Percentiles rank a stretch among this genome's conserved stretches.
Evolutionary conservation across 2,888 invertebrate genomes (phyloP).

Genomic region (Fragum fragum): DNA sequence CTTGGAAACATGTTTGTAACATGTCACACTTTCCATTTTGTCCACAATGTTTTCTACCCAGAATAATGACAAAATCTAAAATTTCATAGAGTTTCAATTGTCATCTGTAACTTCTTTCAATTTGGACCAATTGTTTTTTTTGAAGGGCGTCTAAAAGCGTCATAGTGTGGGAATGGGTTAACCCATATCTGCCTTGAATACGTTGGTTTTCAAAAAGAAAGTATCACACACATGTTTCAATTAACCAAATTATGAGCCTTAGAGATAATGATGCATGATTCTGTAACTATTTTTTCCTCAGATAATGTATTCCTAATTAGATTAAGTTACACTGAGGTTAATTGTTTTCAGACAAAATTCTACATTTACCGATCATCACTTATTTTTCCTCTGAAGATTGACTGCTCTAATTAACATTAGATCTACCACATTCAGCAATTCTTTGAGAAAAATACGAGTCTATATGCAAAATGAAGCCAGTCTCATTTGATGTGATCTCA

Average conservation of each 20-base stretch:
- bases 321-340: slow-evolving; percentile 25
- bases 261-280: background rate
- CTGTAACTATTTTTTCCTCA: background rate
- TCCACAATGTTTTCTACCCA: too few species aligned
- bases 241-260: background rate
- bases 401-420: background rate
- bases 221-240: background rate
- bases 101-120: too few species aligned
- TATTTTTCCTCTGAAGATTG: slow-evolving; percentile 1
- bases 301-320: slow-evolving; percentile 19
- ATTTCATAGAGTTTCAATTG: too few species aligned
- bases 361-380: slow-evolving; percentile 8
- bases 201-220: background rate
- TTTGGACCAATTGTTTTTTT: too few species aligned
- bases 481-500: too few species aligned
- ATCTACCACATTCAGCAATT: background rate
- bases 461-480: too few species aligned
- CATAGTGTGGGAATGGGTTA: too few species aligned
- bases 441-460: background rate
- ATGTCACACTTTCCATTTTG: too few species aligned
- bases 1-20: too few species aligned
- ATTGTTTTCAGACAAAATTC: slow-evolving; percentile 13
- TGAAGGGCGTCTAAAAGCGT: too few species aligned
- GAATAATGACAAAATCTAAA: too few species aligned
- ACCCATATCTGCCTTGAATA: too few species aligned